Evolutionary conservation across 2,113 vertebrate species (phyloP).

Genomic region (Coptodon bakossiorum): DNA sequence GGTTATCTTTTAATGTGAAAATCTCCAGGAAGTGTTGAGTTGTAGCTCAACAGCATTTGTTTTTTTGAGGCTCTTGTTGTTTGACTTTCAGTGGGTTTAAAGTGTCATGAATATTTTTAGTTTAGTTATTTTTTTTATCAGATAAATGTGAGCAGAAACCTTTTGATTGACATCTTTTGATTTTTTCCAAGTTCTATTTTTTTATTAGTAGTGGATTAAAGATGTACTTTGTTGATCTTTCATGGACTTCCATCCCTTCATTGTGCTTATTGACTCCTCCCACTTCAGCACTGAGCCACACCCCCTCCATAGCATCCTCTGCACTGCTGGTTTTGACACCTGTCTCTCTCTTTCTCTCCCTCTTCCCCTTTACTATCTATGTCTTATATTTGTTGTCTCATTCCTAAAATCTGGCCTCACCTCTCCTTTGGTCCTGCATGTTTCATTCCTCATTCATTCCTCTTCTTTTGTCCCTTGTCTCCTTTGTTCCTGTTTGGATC

Average conservation of each 20-base stretch:
- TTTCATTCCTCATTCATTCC: neutral
- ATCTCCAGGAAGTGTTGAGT: neutral
- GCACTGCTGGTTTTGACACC: neutral
- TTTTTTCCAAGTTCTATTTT: neutral
- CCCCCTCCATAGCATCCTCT: neutral
- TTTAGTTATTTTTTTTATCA: neutral
- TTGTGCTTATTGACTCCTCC: neutral
- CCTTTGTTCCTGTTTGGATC: neutral
- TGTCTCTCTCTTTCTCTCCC: neutral
- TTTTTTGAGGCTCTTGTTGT: neutral
- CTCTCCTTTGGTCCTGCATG: neutral
- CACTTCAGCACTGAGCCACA: neutral
- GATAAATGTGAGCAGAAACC: neutral
- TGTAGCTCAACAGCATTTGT: neutral
- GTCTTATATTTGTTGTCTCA: neutral
- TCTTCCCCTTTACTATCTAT: neutral
- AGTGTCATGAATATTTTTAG: neutral
- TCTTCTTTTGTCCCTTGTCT: neutral
- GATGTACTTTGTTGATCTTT: neutral
- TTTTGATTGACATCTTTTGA: neutral
- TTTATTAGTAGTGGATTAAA: neutral
- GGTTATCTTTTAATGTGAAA: neutral
- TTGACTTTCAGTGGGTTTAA: neutral
- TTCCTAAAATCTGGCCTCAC: neutral
- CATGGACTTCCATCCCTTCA: neutral